phyloP scores from a whole-genome alignment of 2,113 vertebrate species.

The Hepsetus odoe region DNA sequence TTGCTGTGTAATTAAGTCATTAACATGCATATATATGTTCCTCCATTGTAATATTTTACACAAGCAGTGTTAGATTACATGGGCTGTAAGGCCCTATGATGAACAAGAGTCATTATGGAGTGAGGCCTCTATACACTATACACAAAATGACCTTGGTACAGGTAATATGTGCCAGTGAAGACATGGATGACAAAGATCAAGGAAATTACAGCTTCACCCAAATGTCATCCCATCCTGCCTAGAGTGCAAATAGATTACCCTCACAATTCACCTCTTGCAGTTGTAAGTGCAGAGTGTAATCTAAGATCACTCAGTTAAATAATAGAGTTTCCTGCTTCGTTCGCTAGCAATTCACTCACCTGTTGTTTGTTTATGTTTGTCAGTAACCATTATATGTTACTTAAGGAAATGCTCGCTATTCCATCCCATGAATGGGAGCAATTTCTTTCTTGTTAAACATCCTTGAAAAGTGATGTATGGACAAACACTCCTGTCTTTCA shows the following conservation, averaged over 20 bases:
- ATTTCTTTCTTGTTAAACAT: too few species aligned
- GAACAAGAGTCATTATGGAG: neutral
- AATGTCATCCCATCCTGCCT: neutral
- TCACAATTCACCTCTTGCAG: conserved; percentile 2
- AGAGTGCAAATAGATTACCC: neutral
- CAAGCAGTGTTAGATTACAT: neutral
- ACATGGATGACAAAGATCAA: neutral
- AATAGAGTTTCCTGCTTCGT: conserved; percentile 13
- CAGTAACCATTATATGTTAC: conserved; percentile 11
- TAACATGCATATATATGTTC: neutral
- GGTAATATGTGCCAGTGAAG: neutral
- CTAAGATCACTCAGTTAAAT: conserved; percentile 15
- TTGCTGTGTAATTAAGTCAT: conserved; percentile 5
- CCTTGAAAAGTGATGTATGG: too few species aligned
- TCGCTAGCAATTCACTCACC: neutral
- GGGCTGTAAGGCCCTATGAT: neutral
- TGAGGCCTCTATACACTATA: neutral
- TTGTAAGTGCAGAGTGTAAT: neutral
- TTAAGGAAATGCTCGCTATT: neutral
- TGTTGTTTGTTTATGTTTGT: conserved; percentile 41
- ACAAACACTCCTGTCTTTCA: too few species aligned
- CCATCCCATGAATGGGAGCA: neutral
- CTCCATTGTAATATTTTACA: neutral
- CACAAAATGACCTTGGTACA: neutral
- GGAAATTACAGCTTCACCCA: neutral